Conservation (phyloP, 2,888 invertebrate species). For the Apotomis betuletana region DNA sequence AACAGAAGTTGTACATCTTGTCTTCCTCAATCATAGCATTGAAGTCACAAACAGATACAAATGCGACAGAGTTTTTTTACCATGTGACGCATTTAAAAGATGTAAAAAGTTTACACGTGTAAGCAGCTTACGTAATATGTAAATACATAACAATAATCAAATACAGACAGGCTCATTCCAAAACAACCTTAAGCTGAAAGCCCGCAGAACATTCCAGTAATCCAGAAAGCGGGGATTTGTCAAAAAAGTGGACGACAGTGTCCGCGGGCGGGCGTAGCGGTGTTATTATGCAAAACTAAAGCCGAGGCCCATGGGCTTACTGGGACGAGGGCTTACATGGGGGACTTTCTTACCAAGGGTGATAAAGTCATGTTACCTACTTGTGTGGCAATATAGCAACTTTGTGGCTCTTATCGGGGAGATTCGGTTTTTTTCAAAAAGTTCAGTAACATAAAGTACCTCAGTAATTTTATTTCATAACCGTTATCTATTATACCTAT, state of each 20-base stretch:
- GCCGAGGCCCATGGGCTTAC: slow-evolving; percentile 51
- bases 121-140: slow-evolving; percentile 18
- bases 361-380: background rate
- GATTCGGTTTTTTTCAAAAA: no score
- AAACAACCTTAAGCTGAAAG: slow-evolving; percentile 43
- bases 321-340: slow-evolving; percentile 47
- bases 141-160: slow-evolving; percentile 5
- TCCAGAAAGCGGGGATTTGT: slow-evolving; percentile 64
- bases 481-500: no score
- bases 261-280: slow-evolving; percentile 54
- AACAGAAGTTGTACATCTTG: no score
- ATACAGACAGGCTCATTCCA: slow-evolving; percentile 5
- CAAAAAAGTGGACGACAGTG: slow-evolving; percentile 61
- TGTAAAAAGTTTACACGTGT: slow-evolving; percentile 17
- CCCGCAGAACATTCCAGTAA: slow-evolving; percentile 55
- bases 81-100: background rate
- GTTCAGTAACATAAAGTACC: no score
- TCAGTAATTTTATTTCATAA: no score
- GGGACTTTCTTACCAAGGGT: background rate
- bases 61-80: background rate
- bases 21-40: no score
- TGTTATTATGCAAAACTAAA: slow-evolving; percentile 74
- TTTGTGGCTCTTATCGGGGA: background rate
- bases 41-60: background rate
- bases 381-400: background rate